Percentiles rank a stretch among this genome's conserved stretches.
Conservation (phyloP, 2,888 invertebrate genomes). For the Clepsis dumicolana region DNA sequence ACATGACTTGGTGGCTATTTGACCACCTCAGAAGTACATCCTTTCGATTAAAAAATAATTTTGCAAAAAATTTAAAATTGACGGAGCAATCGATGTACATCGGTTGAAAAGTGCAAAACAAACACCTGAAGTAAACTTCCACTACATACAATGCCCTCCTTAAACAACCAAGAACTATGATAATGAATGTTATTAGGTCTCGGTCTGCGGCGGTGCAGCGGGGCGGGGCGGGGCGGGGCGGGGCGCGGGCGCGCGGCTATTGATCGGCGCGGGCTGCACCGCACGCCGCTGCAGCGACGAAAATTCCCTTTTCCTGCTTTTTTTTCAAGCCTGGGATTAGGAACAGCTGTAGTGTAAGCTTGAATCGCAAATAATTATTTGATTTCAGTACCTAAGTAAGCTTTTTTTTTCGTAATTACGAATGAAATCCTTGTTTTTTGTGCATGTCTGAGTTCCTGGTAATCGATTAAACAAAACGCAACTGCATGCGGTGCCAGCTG, state of each 20-base stretch:
- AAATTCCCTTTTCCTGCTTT: constrained; percentile 53
- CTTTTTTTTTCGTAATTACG: background rate
- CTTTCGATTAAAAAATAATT: no score
- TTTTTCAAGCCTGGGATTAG: background rate
- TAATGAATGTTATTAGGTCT: constrained; percentile 17
- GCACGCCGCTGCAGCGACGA: constrained; percentile 69
- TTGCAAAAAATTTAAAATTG: no score
- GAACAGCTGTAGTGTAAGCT: constrained; percentile 8
- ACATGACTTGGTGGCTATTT: no score
- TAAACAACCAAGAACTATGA: constrained; percentile 11
- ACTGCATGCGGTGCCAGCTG: constrained; percentile 27
- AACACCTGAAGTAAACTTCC: background rate
- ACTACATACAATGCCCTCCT: background rate
- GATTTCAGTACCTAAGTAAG: background rate
- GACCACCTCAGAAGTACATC: no score
- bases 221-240: no score
- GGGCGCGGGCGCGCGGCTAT: constrained; percentile 58
- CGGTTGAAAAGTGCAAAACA: no score
- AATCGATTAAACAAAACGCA: constrained; percentile 19
- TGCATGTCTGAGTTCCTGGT: background rate
- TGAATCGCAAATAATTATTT: background rate
- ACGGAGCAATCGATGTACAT: no score
- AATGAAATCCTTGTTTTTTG: background rate
- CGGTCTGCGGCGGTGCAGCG: constrained; percentile 44
- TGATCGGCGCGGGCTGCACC: constrained; percentile 73